Percentiles rank a stretch among this genome's conserved stretches.
Evolutionary conservation across 37 sponge, comb jelly and placozoan genomes (phyloP).

Genomic region (Chondrilla cf. caribensis): DNA sequence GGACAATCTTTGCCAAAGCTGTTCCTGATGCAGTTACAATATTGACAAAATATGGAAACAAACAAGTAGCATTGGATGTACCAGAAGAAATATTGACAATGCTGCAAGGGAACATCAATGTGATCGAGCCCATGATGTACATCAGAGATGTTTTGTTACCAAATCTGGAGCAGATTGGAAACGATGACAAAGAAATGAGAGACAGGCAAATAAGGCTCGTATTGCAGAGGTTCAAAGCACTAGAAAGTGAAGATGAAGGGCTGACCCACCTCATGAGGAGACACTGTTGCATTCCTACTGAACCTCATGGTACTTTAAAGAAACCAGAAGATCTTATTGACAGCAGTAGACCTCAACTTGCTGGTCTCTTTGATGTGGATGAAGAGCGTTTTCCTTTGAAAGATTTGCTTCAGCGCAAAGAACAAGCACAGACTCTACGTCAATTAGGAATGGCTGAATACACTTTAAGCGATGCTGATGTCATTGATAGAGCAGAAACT

Average conservation of each 20-base stretch:
- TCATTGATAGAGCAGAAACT: slow-evolving; percentile 39
- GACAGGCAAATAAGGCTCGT: slow-evolving; percentile 35
- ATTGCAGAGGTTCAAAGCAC: slow-evolving; percentile 9
- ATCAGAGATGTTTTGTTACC: background rate
- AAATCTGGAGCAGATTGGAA: background rate
- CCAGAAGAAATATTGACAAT: background rate
- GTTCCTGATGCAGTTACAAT: background rate
- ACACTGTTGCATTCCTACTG: slow-evolving; percentile 28
- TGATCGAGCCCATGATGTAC: background rate
- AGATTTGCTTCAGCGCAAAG: background rate
- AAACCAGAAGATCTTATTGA: slow-evolving; percentile 30
- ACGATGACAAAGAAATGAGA: background rate
- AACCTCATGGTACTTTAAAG: background rate
- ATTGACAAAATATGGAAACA: background rate
- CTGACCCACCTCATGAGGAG: slow-evolving; percentile 4
- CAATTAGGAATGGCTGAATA: slow-evolving; percentile 32
- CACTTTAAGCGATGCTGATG: slow-evolving; percentile 22
- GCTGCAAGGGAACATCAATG: background rate
- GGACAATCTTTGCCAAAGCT: background rate
- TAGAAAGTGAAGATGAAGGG: slow-evolving; percentile 18
- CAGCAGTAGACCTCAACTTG: slow-evolving; percentile 1
- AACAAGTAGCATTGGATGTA: background rate
- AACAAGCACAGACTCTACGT: background rate
- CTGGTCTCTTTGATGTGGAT: slow-evolving; percentile 18
- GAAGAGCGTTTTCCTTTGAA: slow-evolving; percentile 59